These are phyloP conservation scores for Idaea aversata DNA, from an alignment of 2,888 invertebrate species.

Conservation along the genomic window DNA sequence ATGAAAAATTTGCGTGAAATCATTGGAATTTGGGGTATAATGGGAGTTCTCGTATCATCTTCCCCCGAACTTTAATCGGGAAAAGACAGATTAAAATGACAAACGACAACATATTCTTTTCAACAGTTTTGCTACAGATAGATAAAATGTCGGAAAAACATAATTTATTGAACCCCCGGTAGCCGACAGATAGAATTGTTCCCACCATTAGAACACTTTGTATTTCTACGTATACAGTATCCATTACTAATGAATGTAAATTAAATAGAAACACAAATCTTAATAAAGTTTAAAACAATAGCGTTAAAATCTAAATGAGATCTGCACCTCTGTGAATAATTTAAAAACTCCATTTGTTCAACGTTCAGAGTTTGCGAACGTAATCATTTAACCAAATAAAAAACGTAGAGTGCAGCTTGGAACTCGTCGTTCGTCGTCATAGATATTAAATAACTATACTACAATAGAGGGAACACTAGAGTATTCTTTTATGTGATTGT, in stretches of 20 bases:
- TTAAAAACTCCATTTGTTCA: neutral
- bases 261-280: neutral
- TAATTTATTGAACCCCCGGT: no score
- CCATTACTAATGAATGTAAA: neutral
- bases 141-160: no score
- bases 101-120: no score
- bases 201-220: neutral
- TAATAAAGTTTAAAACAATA: neutral
- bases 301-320: conserved; percentile 1
- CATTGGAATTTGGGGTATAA: no score
- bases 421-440: neutral
- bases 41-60: no score
- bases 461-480: neutral
- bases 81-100: no score
- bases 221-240: neutral
- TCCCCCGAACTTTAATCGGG: no score
- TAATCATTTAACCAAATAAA: conserved; percentile 31
- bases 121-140: no score
- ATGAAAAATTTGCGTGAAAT: no score
- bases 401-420: conserved; percentile 20
- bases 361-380: conserved; percentile 5
- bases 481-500: neutral
- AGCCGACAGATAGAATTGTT: no score
- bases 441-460: neutral
- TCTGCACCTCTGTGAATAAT: neutral